These are phyloP conservation scores for Trissolcus japonicus DNA, from an alignment of 2,888 invertebrate genomes.

Conservation along the genomic window DNA sequence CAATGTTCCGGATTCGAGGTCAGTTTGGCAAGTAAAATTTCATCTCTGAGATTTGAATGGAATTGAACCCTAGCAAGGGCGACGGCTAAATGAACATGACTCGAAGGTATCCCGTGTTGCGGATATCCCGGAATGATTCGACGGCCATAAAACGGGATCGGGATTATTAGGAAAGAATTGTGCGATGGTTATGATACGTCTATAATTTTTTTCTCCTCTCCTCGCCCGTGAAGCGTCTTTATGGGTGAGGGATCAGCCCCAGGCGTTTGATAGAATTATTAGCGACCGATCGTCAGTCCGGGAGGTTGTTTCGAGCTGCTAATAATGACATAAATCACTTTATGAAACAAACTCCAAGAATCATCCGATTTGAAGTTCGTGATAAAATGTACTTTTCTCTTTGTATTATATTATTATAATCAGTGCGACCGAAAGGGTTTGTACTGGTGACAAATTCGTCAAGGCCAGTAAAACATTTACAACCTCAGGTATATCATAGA, in stretches of 20 bases:
- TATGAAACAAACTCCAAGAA: not conserved
- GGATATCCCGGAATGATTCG: slow-evolving; percentile 17
- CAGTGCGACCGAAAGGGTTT: too few relatives aligned
- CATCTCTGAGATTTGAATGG: slow-evolving; percentile 36
- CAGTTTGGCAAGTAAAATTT: slow-evolving; percentile 27
- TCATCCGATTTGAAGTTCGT: not conserved
- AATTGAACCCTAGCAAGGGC: slow-evolving; percentile 11
- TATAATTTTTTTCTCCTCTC: slow-evolving; percentile 17
- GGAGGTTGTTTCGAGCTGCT: not conserved
- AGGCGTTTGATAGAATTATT: slow-evolving; percentile 12
- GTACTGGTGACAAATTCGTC: too few relatives aligned
- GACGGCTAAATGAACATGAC: slow-evolving; percentile 25
- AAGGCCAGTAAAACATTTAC: not conserved
- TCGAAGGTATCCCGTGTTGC: too few relatives aligned
- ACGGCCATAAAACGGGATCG: slow-evolving; percentile 29
- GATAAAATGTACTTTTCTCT: not conserved
- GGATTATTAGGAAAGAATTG: slow-evolving; percentile 37
- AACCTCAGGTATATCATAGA: not conserved
- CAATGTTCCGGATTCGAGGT: slow-evolving; percentile 26
- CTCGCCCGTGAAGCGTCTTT: slow-evolving; percentile 8
- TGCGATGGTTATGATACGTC: slow-evolving; percentile 22
- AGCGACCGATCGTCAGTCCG: not conserved
- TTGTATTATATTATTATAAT: not conserved
- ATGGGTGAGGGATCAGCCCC: slow-evolving; percentile 9
- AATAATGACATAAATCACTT: not conserved